These are phyloP conservation scores for Lamproptera curius DNA, from an alignment of 2,888 invertebrate genomes.

Conservation along the genomic window DNA sequence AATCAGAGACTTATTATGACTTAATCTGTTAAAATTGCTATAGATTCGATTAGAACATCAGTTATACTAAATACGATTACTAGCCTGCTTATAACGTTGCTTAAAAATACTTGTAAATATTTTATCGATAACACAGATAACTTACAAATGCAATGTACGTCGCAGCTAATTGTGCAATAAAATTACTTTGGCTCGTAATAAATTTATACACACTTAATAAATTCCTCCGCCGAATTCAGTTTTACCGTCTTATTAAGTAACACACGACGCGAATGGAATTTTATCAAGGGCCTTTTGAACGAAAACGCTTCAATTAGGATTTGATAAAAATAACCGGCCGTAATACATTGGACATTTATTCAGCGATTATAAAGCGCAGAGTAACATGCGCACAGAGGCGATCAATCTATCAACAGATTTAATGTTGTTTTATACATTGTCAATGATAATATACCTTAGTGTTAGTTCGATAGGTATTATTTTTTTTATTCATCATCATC, in stretches of 20 bases:
- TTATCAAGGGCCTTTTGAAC: background rate
- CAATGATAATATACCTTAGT: too few relatives aligned
- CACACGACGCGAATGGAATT: background rate
- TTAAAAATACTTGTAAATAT: background rate
- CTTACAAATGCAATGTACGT: background rate
- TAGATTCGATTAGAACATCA: too few relatives aligned
- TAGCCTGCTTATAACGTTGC: too few relatives aligned
- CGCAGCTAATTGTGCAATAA: background rate
- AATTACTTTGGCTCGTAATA: background rate
- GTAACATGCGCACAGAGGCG: constrained; percentile 5
- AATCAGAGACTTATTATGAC: too few relatives aligned
- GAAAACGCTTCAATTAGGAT: background rate
- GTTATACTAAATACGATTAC: too few relatives aligned
- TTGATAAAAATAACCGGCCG: constrained; percentile 3
- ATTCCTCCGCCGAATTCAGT: background rate
- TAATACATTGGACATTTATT: background rate
- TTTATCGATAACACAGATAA: background rate
- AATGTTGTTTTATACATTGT: too few relatives aligned
- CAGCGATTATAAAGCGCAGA: background rate
- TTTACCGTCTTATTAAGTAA: background rate
- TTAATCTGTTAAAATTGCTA: too few relatives aligned
- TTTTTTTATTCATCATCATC: too few relatives aligned
- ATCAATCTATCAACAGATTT: background rate
- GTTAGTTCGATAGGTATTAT: too few relatives aligned
- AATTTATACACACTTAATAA: background rate